phyloP scores from a whole-genome alignment of 2,797 vertebrate genomes.

The Pyrocephalus nanus region DNA sequence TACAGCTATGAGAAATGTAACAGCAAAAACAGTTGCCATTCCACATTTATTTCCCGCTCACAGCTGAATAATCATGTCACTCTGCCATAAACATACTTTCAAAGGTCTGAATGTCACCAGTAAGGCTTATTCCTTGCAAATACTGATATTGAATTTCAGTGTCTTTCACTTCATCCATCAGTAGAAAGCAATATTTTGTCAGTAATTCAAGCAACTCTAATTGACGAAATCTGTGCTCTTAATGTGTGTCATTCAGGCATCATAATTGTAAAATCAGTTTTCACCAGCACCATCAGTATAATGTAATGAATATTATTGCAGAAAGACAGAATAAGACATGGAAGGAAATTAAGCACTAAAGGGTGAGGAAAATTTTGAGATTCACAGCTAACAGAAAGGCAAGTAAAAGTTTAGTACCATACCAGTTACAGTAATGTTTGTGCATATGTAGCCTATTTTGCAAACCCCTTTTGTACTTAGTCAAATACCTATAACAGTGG shows the following conservation, averaged over 20 bases:
- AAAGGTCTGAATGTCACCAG: constrained; percentile 3
- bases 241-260: not conserved
- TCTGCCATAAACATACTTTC: not conserved
- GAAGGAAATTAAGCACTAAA: not conserved
- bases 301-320: not conserved
- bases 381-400: not conserved
- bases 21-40: not conserved
- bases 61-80: not conserved
- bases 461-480: not conserved
- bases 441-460: not conserved
- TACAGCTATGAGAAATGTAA: not conserved
- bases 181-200: constrained; percentile 31
- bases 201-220: constrained; percentile 12
- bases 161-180: not conserved
- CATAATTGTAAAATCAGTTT: constrained; percentile 20
- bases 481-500: not conserved
- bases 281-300: not conserved
- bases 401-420: not conserved
- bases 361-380: not conserved
- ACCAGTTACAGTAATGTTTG: not conserved
- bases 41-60: not conserved
- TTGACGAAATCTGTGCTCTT: not conserved
- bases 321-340: not conserved
- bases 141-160: not conserved
- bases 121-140: not conserved